phyloP scores from a whole-genome alignment of 2,888 invertebrate genomes.

The Catocala nupta region DNA sequence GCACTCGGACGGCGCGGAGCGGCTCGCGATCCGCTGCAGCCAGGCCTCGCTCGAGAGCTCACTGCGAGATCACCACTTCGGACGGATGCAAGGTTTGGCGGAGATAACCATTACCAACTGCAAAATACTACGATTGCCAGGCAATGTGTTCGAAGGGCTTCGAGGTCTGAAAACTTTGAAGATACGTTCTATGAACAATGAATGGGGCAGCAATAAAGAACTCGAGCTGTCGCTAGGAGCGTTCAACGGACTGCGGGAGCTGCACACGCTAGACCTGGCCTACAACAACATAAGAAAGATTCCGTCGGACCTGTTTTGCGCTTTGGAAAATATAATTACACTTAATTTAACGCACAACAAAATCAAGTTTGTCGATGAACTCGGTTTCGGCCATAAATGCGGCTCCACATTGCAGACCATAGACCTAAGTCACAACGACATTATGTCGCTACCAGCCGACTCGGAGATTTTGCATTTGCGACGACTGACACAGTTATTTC shows the following conservation, averaged over 20 bases:
- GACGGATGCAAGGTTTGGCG: constrained; percentile 91
- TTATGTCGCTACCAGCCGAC: constrained; percentile 91
- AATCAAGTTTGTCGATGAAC: constrained; percentile 91
- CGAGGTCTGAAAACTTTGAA: constrained; percentile 92
- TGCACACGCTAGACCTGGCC: constrained; percentile 92
- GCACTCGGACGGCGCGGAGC: constrained; percentile 91
- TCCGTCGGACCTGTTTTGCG: constrained; percentile 93
- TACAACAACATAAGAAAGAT: constrained; percentile 93
- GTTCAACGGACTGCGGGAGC: constrained; percentile 92
- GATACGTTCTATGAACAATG: constrained; percentile 92
- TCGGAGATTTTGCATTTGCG: constrained; percentile 92
- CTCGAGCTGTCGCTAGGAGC: constrained; percentile 91
- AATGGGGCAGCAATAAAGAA: constrained; percentile 91
- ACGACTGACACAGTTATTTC: constrained; percentile 92
- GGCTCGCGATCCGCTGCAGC: constrained; percentile 92
- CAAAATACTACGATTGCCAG: constrained; percentile 92
- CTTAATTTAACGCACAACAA: constrained; percentile 95
- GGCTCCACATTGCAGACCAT: constrained; percentile 92
- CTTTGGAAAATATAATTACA: constrained; percentile 92
- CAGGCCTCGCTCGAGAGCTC: constrained; percentile 89
- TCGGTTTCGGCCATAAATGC: constrained; percentile 89
- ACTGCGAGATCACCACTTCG: constrained; percentile 91
- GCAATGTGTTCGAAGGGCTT: constrained; percentile 93
- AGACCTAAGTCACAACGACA: constrained; percentile 93
- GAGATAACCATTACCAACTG: constrained; percentile 92